These are phyloP conservation scores for Drosophila neutralis DNA, from an alignment of 2,888 invertebrate species.

Conservation along the genomic window DNA sequence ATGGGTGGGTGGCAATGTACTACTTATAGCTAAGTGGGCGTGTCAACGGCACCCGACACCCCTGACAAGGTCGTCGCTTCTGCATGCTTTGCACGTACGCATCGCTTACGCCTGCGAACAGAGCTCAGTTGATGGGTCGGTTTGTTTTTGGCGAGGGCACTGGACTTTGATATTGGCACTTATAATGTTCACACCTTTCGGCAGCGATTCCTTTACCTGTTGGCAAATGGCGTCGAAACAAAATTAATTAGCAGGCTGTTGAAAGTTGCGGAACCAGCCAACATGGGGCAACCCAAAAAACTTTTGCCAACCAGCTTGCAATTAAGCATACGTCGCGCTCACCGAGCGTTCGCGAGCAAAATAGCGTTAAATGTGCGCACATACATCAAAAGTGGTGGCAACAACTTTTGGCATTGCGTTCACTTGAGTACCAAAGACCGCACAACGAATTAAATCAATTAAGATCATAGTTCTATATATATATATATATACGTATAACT, in stretches of 20 bases:
- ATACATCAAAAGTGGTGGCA: constrained; percentile 65
- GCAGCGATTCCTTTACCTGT: constrained; percentile 40
- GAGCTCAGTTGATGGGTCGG: constrained; percentile 12
- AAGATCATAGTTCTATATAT: constrained; percentile 32
- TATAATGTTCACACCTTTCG: constrained; percentile 55
- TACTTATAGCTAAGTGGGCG: constrained; percentile 57
- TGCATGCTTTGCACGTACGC: constrained; percentile 65
- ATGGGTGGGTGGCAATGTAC: constrained; percentile 51
- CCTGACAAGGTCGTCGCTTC: constrained; percentile 19
- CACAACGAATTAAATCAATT: constrained; percentile 61
- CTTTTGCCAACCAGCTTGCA: constrained; percentile 54
- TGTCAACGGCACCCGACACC: constrained; percentile 38
- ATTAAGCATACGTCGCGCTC: constrained; percentile 61
- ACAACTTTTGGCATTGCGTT: constrained; percentile 41
- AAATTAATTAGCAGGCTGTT: constrained; percentile 68
- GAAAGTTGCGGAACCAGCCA: constrained; percentile 43
- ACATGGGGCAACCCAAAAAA: constrained; percentile 18
- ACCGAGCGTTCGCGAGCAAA: constrained; percentile 21
- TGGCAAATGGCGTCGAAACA: constrained; percentile 53
- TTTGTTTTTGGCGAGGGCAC: constrained; percentile 29
- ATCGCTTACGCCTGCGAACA: constrained; percentile 25
- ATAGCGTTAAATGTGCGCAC: constrained; percentile 59
- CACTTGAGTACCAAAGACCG: constrained; percentile 10
- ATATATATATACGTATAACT: background rate
- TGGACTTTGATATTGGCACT: constrained; percentile 44